Percentiles rank a stretch among this genome's conserved stretches.
phyloP scores from a whole-genome alignment of 2,113 vertebrate species.

The Clarias batrachus region DNA sequence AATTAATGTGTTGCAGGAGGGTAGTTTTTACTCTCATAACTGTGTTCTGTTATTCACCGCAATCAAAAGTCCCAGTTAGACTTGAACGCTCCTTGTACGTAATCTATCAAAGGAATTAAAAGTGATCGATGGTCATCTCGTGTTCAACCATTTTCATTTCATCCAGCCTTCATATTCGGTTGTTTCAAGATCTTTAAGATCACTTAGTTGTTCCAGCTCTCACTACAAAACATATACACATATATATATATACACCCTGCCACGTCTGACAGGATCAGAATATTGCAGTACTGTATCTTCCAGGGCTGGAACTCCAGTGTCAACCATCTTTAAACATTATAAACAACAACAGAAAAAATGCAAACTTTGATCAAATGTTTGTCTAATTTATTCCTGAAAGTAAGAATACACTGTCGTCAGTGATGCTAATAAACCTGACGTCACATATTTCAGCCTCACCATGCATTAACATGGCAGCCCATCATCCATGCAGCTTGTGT shows the following conservation, averaged over 20 bases:
- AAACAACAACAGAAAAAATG: no score
- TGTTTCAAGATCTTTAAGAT: not conserved
- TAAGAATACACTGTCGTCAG: not conserved
- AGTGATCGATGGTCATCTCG: not conserved
- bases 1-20: no score
- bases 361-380: no score
- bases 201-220: not conserved
- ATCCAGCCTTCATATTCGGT: not conserved
- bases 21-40: no score
- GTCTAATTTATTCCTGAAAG: not conserved
- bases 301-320: not conserved
- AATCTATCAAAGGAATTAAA: not conserved
- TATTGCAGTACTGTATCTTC: not conserved
- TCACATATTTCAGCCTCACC: not conserved
- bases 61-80: no score
- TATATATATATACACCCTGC: no score
- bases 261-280: not conserved
- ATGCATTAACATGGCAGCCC: not conserved
- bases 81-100: no score
- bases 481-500: not conserved
- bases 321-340: not conserved
- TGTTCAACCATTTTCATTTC: not conserved
- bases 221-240: not conserved
- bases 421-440: not conserved
- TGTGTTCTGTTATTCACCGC: no score